A percentile compares a stretch with the other conserved stretches of the same genome.
These are phyloP conservation scores for Ferdinandea cuprea DNA, from an alignment of 2,888 invertebrate genomes.

Conservation along the genomic window DNA sequence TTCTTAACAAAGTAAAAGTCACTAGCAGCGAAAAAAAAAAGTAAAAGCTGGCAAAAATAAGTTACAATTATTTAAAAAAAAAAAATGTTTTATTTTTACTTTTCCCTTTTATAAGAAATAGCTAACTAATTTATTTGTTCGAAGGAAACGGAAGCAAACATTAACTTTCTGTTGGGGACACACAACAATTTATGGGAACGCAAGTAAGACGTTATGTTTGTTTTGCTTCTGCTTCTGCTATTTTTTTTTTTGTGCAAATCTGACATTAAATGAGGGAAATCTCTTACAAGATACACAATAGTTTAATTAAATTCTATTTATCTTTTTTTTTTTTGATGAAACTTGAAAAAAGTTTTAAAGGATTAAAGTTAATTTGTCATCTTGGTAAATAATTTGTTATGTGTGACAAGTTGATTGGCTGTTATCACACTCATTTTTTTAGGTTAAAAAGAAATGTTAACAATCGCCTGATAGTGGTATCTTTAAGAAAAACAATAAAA, in stretches of 20 bases:
- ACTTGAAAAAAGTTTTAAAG: slow-evolving; percentile 12
- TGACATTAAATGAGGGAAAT: slow-evolving; percentile 43
- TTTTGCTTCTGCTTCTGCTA: slow-evolving; percentile 15
- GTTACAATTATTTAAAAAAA: slow-evolving; percentile 25
- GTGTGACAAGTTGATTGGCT: not conserved
- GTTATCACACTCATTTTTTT: too few relatives aligned
- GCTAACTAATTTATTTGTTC: slow-evolving; percentile 25
- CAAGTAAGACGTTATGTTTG: slow-evolving; percentile 47
- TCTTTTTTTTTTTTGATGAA: slow-evolving; percentile 11
- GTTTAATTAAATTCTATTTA: slow-evolving; percentile 39
- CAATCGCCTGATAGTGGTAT: not conserved
- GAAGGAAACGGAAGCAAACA: slow-evolving; percentile 52
- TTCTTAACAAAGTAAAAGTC: not conserved
- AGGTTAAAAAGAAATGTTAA: not conserved
- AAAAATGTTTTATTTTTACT: slow-evolving; percentile 14
- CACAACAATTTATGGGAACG: slow-evolving; percentile 43
- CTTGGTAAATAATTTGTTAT: not conserved
- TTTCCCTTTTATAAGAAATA: slow-evolving; percentile 41
- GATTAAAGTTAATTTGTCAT: slow-evolving; percentile 8
- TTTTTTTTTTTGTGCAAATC: slow-evolving; percentile 6
- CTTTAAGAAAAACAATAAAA: too few relatives aligned
- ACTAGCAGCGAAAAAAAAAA: slow-evolving; percentile 54
- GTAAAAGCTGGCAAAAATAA: slow-evolving; percentile 50
- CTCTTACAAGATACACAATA: slow-evolving; percentile 42
- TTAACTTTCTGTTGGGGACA: slow-evolving; percentile 51